These are phyloP conservation scores for Felis catus DNA, from an alignment of 2,113 vertebrate genomes.

Conservation along the genomic window DNA sequence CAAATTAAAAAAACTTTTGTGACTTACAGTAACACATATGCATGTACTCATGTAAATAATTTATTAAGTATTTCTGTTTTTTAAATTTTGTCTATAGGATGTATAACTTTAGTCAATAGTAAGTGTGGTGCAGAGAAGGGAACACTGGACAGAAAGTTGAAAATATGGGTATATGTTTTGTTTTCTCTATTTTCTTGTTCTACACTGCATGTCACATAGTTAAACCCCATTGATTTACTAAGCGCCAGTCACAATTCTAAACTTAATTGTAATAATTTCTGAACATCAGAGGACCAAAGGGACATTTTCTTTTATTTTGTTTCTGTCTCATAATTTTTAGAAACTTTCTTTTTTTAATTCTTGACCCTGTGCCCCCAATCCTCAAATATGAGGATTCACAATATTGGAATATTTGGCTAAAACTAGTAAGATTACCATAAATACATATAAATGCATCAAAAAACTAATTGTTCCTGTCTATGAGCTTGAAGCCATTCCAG, in stretches of 20 bases:
- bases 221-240: background rate
- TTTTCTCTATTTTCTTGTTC: background rate
- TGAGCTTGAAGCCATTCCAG: conserved; percentile 56
- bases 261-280: background rate
- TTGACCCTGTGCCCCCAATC: background rate
- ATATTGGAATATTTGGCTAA: conserved; percentile 23
- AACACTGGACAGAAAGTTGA: background rate
- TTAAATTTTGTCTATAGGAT: background rate
- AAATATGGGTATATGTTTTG: background rate
- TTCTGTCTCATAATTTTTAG: conserved; percentile 9
- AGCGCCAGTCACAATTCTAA: background rate
- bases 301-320: background rate
- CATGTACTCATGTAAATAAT: background rate
- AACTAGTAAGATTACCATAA: conserved; percentile 48
- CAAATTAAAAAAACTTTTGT: conserved; percentile 1
- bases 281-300: background rate
- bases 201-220: background rate
- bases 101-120: background rate
- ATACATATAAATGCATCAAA: conserved; percentile 34
- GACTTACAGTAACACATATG: background rate
- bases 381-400: background rate
- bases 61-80: background rate
- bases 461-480: conserved; percentile 53
- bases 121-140: background rate
- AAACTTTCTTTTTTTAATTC: background rate